Conservation (phyloP, 2,888 invertebrate genomes). For the Micoletzkya japonica region DNA sequence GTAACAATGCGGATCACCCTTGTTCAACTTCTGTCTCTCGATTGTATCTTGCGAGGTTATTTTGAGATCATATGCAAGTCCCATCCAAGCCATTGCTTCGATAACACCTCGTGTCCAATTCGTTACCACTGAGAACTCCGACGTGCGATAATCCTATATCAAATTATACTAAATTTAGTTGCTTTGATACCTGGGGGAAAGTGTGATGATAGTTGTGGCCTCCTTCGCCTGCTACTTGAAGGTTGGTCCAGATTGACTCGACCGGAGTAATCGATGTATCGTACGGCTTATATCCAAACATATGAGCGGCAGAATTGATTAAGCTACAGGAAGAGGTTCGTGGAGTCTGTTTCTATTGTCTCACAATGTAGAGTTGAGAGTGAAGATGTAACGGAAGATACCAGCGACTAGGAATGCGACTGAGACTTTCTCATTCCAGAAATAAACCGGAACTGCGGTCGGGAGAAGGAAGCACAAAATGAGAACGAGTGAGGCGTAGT, state of each 20-base stretch:
- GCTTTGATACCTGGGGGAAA: slow-evolving; percentile 65
- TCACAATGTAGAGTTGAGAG: slow-evolving; percentile 83
- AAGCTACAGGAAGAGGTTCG: slow-evolving; percentile 64
- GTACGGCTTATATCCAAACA: slow-evolving; percentile 85
- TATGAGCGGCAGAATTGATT: slow-evolving; percentile 91
- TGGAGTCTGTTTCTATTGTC: not conserved
- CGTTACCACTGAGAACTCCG: slow-evolving; percentile 49
- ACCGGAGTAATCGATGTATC: slow-evolving; percentile 71
- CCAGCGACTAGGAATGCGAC: slow-evolving; percentile 81
- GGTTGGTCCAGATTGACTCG: slow-evolving; percentile 58
- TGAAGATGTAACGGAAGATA: slow-evolving; percentile 80
- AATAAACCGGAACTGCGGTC: slow-evolving; percentile 77
- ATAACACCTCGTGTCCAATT: slow-evolving; percentile 57
- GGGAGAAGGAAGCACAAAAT: slow-evolving; percentile 81
- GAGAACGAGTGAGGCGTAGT: slow-evolving; percentile 78
- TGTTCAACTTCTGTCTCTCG: slow-evolving; percentile 13
- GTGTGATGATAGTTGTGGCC: slow-evolving; percentile 69
- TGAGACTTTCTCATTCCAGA: slow-evolving; percentile 80
- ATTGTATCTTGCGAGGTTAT: slow-evolving; percentile 34
- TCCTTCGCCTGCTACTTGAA: slow-evolving; percentile 65
- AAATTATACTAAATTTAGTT: not conserved
- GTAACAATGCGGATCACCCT: slow-evolving; percentile 6
- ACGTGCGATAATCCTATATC: slow-evolving; percentile 55
- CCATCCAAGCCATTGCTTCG: slow-evolving; percentile 52
- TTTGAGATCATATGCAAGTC: slow-evolving; percentile 59